phyloP scores from a whole-genome alignment of 2,797 vertebrate species.

The Pogonophryne albipinna region DNA sequence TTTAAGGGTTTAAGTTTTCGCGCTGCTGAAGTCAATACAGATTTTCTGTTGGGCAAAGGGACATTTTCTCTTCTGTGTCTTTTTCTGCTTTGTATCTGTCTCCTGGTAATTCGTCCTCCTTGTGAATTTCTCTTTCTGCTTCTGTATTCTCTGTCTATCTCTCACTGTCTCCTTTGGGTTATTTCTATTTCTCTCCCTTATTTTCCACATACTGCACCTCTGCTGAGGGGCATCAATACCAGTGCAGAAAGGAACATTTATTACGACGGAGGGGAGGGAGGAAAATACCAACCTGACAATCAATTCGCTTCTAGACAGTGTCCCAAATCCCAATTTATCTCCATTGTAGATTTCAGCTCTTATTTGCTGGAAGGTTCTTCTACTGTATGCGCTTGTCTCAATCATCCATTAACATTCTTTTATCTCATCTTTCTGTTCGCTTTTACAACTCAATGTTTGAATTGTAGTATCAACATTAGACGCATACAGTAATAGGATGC shows the following conservation, averaged over 20 bases:
- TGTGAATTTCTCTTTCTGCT: constrained; percentile 40
- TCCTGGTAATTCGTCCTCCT: constrained; percentile 53
- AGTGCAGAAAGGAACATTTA: constrained; percentile 65
- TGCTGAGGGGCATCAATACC: constrained; percentile 68
- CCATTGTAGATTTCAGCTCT: constrained; percentile 68
- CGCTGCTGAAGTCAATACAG: constrained; percentile 59
- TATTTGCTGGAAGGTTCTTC: constrained; percentile 47
- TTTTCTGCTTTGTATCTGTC: constrained; percentile 35
- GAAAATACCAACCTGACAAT: constrained; percentile 77
- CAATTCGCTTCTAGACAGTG: constrained; percentile 62
- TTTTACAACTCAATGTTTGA: background rate
- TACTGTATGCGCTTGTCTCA: constrained; percentile 50
- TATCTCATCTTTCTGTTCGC: constrained; percentile 17
- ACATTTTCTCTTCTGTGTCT: constrained; percentile 36
- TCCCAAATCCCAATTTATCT: constrained; percentile 64
- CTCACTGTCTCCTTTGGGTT: constrained; percentile 56
- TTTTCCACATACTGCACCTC: constrained; percentile 54
- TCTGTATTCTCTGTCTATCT: constrained; percentile 33
- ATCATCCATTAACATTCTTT: constrained; percentile 53
- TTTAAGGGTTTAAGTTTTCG: constrained; percentile 75
- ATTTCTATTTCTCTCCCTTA: constrained; percentile 49
- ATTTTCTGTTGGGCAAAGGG: constrained; percentile 41
- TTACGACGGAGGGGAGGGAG: constrained; percentile 52
- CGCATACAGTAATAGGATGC: background rate
- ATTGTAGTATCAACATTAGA: background rate